Percentiles rank a stretch among this genome's conserved stretches.
Evolutionary conservation across 64 coral and sea anemone species (phyloP).

Genomic region (Montipora efflorescens): DNA sequence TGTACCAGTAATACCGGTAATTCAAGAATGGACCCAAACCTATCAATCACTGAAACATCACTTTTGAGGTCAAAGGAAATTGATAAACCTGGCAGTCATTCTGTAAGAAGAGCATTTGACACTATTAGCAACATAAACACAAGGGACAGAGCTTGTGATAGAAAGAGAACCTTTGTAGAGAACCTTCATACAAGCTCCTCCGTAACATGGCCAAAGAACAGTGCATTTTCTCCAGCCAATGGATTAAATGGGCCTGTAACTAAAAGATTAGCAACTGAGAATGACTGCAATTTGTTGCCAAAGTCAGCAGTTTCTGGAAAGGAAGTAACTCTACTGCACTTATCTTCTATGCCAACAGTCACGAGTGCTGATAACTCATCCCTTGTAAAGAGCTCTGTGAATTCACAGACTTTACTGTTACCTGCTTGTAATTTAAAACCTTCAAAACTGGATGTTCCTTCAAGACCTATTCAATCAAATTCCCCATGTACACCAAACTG

Average conservation of each 20-base stretch:
- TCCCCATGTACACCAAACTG: neutral
- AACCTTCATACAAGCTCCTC: neutral
- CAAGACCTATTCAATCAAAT: neutral
- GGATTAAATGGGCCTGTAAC: neutral
- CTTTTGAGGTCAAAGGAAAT: conserved; percentile 15
- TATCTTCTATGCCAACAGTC: neutral
- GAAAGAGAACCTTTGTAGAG: neutral
- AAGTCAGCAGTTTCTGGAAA: neutral
- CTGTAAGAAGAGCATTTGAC: neutral
- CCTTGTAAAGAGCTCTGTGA: neutral
- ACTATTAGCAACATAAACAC: neutral
- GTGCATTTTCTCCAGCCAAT: neutral
- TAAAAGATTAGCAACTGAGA: conserved; percentile 51
- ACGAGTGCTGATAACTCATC: neutral
- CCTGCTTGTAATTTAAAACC: neutral
- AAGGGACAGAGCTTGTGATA: neutral
- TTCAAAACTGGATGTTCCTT: neutral
- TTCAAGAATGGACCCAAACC: neutral
- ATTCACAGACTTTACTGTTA: neutral
- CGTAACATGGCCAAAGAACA: neutral
- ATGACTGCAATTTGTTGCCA: neutral
- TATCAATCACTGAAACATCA: neutral
- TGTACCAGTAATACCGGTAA: neutral
- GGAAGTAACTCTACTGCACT: neutral
- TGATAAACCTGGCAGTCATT: neutral